A percentile compares a stretch with the other conserved stretches of the same genome.
Conservation (phyloP, 2,113 vertebrate species). For the Ptychochromis oligacanthus region DNA sequence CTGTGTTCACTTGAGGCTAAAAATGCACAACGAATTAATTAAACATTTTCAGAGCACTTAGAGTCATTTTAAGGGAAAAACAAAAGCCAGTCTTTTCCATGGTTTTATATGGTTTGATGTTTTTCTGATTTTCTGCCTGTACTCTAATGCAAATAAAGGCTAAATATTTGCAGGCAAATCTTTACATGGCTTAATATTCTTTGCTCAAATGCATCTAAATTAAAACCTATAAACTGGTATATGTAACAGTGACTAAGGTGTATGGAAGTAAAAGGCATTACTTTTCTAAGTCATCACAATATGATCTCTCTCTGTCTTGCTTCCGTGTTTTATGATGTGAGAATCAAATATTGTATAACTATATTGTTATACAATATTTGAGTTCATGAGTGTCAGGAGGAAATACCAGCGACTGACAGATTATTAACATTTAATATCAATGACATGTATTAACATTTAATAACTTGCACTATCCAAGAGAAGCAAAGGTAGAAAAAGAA, state of each 20-base stretch:
- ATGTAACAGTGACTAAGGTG: constrained; percentile 28
- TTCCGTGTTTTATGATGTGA: not conserved
- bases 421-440: constrained; percentile 6
- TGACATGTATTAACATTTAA: not conserved
- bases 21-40: not conserved
- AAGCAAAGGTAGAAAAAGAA: not conserved
- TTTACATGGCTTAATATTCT: not conserved
- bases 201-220: not conserved
- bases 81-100: not conserved
- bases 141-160: not conserved
- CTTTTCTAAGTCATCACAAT: not conserved
- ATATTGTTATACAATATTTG: not conserved
- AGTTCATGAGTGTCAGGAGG: not conserved
- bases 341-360: constrained; percentile 23
- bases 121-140: not conserved
- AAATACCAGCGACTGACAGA: not conserved
- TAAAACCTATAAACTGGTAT: not conserved
- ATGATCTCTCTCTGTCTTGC: not conserved
- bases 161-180: not conserved
- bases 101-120: not conserved
- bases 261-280: constrained; percentile 6
- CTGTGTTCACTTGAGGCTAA: not conserved
- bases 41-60: not conserved
- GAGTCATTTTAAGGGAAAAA: not conserved
- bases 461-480: not conserved